phyloP scores from a whole-genome alignment of 2,113 vertebrate genomes.

The Menidia beryllina region DNA sequence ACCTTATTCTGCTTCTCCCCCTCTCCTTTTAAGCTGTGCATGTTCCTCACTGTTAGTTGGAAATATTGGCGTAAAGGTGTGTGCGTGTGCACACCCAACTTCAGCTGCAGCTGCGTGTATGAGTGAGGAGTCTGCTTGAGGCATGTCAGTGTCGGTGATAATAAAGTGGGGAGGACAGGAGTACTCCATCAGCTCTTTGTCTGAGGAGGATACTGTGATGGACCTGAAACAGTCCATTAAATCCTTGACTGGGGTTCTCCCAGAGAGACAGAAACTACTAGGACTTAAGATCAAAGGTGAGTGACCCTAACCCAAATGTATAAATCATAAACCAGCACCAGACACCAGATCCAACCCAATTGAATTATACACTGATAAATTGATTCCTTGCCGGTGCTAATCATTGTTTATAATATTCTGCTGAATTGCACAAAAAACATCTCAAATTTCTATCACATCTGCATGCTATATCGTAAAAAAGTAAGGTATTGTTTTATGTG shows the following conservation, averaged over 20 bases:
- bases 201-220: conserved; percentile 95
- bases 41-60: conserved; percentile 27
- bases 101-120: conserved; percentile 34
- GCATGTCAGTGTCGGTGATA: conserved; percentile 96
- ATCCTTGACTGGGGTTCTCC: conserved; percentile 94
- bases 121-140: conserved; percentile 50
- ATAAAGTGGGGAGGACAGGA: conserved; percentile 99
- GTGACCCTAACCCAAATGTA: not conserved
- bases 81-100: conserved; percentile 16
- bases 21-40: conserved; percentile 34
- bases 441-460: too few relatives aligned
- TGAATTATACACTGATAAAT: not conserved
- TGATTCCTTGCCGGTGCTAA: too few relatives aligned
- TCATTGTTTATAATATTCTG: too few relatives aligned
- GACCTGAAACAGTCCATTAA: conserved; percentile 98
- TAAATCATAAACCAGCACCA: not conserved
- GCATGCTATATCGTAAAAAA: not conserved
- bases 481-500: not conserved
- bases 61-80: conserved; percentile 10
- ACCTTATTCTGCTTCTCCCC: not conserved
- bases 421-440: too few relatives aligned
- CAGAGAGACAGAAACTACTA: conserved; percentile 95
- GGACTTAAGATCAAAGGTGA: conserved; percentile 98
- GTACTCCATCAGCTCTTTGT: conserved; percentile 94
- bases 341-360: not conserved